Conservation (phyloP, 1,140 invertebrate species). For the Papilio glaucus region DNA sequence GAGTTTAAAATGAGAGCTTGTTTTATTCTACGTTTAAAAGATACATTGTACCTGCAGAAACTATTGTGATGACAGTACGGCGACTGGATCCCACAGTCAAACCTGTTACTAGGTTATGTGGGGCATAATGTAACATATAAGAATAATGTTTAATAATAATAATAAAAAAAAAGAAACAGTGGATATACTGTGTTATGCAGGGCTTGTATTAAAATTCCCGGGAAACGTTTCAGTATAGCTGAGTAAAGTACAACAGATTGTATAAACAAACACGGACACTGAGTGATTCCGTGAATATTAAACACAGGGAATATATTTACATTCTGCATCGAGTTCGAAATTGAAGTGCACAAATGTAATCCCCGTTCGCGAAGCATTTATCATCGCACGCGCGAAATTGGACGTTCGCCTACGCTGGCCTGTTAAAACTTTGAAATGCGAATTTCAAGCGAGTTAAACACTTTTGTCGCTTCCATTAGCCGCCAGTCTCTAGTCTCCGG, state of each 20-base stretch:
- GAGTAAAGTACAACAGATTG: slow-evolving; percentile 1
- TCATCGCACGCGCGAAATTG: slow-evolving; percentile 37
- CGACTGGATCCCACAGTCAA: too few relatives aligned
- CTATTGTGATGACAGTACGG: too few relatives aligned
- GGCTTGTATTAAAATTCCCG: neutral
- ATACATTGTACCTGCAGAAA: too few relatives aligned
- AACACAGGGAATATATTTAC: slow-evolving; percentile 14
- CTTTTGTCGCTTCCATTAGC: slow-evolving; percentile 29
- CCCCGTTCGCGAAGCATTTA: slow-evolving; percentile 5
- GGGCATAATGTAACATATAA: too few relatives aligned
- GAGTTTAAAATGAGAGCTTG: too few relatives aligned
- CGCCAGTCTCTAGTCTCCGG: neutral
- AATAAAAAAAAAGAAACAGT: too few relatives aligned
- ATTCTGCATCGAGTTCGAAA: slow-evolving; percentile 13
- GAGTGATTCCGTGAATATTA: slow-evolving; percentile 23
- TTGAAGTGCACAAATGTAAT: slow-evolving; percentile 22
- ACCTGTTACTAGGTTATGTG: too few relatives aligned
- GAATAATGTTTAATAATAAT: too few relatives aligned
- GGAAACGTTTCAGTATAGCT: neutral
- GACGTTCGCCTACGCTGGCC: neutral
- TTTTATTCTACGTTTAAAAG: too few relatives aligned
- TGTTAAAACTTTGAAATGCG: slow-evolving; percentile 30
- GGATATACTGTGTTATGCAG: neutral
- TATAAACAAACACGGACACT: neutral
- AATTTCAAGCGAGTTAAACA: slow-evolving; percentile 26